Conservation (phyloP, 2,113 vertebrate species). For the Emydocephalus ijimae region DNA sequence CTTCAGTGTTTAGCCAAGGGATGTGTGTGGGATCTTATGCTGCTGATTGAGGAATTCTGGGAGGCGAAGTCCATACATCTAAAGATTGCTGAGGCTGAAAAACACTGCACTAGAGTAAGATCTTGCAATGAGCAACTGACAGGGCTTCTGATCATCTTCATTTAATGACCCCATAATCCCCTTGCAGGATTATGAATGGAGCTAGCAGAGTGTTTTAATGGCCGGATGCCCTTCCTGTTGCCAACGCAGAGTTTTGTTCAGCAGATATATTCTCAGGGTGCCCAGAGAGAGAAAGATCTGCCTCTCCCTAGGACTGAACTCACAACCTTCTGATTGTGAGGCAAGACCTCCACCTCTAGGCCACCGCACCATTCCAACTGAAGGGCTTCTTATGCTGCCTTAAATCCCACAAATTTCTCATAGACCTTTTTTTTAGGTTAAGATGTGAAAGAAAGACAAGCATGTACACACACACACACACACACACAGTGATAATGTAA, state of each 20-base stretch:
- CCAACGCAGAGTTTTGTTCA: too few relatives aligned
- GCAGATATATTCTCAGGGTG: too few relatives aligned
- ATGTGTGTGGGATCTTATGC: neutral
- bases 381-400: neutral
- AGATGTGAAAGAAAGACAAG: neutral
- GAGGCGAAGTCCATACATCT: neutral
- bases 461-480: neutral
- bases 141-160: too few relatives aligned
- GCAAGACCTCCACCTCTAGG: too few relatives aligned
- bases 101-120: neutral
- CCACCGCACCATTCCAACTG: too few relatives aligned
- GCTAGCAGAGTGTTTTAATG: too few relatives aligned
- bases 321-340: too few relatives aligned
- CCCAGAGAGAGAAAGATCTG: too few relatives aligned
- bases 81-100: neutral
- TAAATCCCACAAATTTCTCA: neutral
- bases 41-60: neutral
- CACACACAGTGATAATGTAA: neutral
- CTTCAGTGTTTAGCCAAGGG: neutral
- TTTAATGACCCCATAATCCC: too few relatives aligned
- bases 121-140: neutral
- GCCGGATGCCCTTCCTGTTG: too few relatives aligned
- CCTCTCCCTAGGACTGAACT: too few relatives aligned
- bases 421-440: neutral
- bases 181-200: too few relatives aligned